These are phyloP conservation scores for Probosciger aterrimus DNA, from an alignment of 2,113 vertebrate species.

Conservation along the genomic window DNA sequence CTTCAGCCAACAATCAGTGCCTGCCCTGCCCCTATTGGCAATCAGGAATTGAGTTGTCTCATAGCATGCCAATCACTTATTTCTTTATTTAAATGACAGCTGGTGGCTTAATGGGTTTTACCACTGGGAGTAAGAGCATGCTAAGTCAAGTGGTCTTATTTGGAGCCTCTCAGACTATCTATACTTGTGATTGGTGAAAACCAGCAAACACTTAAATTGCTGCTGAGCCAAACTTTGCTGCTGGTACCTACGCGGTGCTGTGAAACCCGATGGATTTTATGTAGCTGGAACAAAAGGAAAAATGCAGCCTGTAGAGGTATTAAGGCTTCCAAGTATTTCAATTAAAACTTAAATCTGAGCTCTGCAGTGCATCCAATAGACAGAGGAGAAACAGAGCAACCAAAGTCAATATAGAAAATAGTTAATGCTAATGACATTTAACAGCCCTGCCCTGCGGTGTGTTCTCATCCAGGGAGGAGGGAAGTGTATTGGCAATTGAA, in stretches of 20 bases:
- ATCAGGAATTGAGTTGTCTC: background rate
- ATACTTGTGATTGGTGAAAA: accelerated
- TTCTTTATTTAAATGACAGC: background rate
- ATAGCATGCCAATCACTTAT: background rate
- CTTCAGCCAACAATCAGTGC: background rate
- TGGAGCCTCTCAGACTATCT: background rate
- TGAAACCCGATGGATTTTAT: background rate
- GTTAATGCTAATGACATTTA: conserved; percentile 35
- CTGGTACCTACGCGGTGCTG: background rate
- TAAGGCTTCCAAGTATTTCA: conserved; percentile 15
- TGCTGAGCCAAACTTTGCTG: background rate
- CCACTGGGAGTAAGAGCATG: background rate
- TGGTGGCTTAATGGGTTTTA: background rate
- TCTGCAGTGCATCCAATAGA: background rate
- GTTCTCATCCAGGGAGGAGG: background rate
- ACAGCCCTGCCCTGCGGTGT: background rate
- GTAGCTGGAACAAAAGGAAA: background rate
- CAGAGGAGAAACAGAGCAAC: background rate
- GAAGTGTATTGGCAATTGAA: background rate
- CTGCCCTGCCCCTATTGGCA: background rate
- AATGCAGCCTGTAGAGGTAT: background rate
- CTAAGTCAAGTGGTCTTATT: background rate
- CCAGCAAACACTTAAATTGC: background rate
- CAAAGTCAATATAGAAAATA: conserved; percentile 33
- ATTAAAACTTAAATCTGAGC: conserved; percentile 23